Conservation (phyloP, 2,113 vertebrate genomes). For the Clarias macrocephalus region DNA sequence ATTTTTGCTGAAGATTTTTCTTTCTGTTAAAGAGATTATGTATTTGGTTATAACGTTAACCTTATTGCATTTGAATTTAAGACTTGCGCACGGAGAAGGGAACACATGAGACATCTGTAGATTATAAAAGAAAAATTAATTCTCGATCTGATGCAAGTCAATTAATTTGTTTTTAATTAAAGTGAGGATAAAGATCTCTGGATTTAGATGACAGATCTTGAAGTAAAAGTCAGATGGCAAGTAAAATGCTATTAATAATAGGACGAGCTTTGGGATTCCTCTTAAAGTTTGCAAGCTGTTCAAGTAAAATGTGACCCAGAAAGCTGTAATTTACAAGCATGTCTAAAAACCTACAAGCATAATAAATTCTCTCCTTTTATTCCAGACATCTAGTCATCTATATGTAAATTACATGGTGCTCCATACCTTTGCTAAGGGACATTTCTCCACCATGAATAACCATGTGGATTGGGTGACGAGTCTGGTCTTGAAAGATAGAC, state of each 20-base stretch:
- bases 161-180: not conserved
- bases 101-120: not conserved
- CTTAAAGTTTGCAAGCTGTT: not conserved
- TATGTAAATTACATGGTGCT: not conserved
- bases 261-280: not conserved
- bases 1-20: not conserved
- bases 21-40: not conserved
- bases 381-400: not conserved
- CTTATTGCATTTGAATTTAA: not conserved
- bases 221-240: not conserved
- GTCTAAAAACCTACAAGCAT: not conserved
- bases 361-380: not conserved
- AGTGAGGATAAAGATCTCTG: not conserved
- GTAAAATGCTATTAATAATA: not conserved
- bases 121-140: not conserved
- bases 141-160: not conserved
- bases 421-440: conserved; percentile 9
- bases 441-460: conserved; percentile 5
- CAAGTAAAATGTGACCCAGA: not conserved
- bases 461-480: not conserved
- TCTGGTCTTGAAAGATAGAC: conserved; percentile 21
- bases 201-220: not conserved
- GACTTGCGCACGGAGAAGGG: not conserved
- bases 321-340: not conserved
- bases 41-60: not conserved